Evolutionary conservation across 2,113 vertebrate genomes (phyloP).

Genomic region (Hippocampus guttulatus): DNA sequence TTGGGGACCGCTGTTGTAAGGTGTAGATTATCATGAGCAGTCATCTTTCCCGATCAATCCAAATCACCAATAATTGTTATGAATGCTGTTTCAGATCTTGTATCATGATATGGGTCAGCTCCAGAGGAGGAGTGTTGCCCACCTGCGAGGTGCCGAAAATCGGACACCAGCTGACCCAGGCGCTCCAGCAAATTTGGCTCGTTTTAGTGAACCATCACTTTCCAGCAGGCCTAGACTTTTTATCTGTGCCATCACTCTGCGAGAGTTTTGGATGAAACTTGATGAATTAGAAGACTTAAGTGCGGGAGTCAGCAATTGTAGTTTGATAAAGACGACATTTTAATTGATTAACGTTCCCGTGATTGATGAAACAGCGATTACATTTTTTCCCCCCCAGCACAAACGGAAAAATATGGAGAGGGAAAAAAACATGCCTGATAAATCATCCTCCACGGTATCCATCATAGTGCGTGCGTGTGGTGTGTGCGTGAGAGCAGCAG

Average conservation of each 20-base stretch:
- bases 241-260: neutral
- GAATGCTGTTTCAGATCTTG: no score
- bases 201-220: neutral
- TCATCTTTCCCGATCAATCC: no score
- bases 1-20: no score
- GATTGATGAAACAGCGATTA: constrained; percentile 8
- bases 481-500: constrained; percentile 37
- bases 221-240: neutral
- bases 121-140: neutral
- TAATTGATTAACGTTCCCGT: constrained; percentile 2
- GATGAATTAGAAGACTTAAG: constrained; percentile 1
- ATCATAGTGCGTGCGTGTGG: neutral
- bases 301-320: constrained; percentile 3
- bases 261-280: neutral
- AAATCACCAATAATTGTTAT: no score
- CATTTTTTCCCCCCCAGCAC: neutral
- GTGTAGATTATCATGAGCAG: no score
- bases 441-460: constrained; percentile 2
- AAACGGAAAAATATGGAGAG: neutral
- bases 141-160: neutral
- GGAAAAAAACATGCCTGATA: neutral
- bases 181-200: neutral
- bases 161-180: neutral
- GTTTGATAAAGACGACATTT: constrained; percentile 3
- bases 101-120: no score